Base-by-base conservation (phyloP, 2,888 invertebrate species). In the Habroteleia sp. region DNA sequence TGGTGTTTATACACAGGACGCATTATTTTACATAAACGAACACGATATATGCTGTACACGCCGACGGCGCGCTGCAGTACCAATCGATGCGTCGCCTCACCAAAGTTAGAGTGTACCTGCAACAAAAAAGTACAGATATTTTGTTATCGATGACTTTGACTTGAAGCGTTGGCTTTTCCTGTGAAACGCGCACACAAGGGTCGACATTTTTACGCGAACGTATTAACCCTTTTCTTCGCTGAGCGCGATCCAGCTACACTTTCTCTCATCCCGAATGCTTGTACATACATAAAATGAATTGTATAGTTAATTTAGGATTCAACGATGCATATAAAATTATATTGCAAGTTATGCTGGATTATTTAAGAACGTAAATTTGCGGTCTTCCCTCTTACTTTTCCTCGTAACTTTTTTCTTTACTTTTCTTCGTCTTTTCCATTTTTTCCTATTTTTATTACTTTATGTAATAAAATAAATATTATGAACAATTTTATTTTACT, bases 1-100 rank as follows among this genome's bases (percentile, higher is more conserved):
- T 66, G 71, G 74, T 74, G 74, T 71, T 72, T 72, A 68, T 76
- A 71, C 75, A 75, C 69, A 71, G 75, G 71, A 60, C 75, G 75
- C 75, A 50, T 65, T 75, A 75, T 75, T 71, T 71, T 75, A 71
- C 71, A 75, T 75, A 60, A 71, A 75, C 75, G 46, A 66, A 75
- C 69, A 69, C 74, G 63, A 65, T 50, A 68, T 62, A 66, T 46
- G 48, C 35, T 33, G 68, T 60, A 48, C 68, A 35, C 58, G 48
- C 50, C 56, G 56, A 54, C 63, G 42, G 41, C 42, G 50, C 42
- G 52, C 69, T 50, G 58, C 69, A 42, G 48, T 60, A 52, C 62
- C 62, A 62, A 62, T 68, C 62, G 66, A 66, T 74, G 66, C 60
- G 56, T 56, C 39, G 74, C 39, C 31, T 63, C 72, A 44, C 42